These are phyloP conservation scores for Rhizomys pruinosus DNA, from an alignment of 2,113 vertebrate genomes.

Conservation along the genomic window DNA sequence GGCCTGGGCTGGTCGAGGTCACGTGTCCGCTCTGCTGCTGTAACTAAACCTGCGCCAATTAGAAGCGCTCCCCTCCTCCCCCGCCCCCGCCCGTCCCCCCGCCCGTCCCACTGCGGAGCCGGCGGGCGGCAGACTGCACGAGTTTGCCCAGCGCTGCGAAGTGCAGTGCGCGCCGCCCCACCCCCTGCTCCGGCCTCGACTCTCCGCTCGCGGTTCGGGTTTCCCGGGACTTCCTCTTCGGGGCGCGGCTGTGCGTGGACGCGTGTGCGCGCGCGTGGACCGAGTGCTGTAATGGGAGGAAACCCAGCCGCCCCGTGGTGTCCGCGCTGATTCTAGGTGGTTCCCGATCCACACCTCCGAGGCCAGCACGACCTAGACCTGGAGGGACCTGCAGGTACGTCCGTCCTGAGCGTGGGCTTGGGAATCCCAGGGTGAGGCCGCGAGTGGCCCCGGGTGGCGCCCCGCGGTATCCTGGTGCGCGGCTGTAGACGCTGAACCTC, in stretches of 20 bases:
- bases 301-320: neutral
- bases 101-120: conserved; percentile 30
- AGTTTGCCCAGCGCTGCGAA: conserved; percentile 58
- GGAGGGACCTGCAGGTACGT: conserved; percentile 61
- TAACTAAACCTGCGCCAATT: conserved; percentile 59
- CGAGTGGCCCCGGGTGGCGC: neutral
- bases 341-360: neutral
- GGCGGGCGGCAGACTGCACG: neutral
- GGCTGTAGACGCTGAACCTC: neutral
- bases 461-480: neutral
- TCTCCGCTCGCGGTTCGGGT: conserved; percentile 51
- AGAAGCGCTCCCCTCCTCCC: conserved; percentile 53
- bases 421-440: neutral
- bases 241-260: neutral
- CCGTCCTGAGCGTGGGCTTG: conserved; percentile 5
- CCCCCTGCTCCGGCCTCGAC: neutral
- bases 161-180: neutral
- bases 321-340: conserved; percentile 27
- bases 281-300: conserved; percentile 66
- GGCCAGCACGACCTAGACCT: neutral
- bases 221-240: conserved; percentile 68
- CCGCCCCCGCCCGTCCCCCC: conserved; percentile 34
- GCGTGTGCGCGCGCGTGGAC: neutral
- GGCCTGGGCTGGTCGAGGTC: conserved; percentile 63
- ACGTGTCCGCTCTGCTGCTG: conserved; percentile 35